phyloP scores from a whole-genome alignment of 2,113 vertebrate species.

The Terrapene triunguis region DNA sequence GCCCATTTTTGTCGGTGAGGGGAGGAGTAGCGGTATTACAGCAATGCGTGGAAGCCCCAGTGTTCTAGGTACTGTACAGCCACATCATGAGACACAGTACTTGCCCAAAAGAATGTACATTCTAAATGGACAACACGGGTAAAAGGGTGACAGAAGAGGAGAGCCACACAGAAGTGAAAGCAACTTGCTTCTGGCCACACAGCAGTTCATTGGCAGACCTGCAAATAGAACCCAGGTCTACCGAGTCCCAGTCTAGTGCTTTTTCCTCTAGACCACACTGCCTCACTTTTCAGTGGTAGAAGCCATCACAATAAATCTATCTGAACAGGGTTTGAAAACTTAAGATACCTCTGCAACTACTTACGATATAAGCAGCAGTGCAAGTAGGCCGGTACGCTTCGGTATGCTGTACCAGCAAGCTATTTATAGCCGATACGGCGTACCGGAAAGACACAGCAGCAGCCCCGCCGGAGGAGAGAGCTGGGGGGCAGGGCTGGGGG shows the following conservation, averaged over 20 bases:
- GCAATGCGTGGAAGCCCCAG: not conserved
- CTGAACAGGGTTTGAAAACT: constrained; percentile 13
- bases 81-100: not conserved
- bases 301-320: not conserved
- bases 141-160: not conserved
- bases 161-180: not conserved
- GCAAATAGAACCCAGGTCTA: not conserved
- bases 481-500: too few species aligned
- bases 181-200: constrained; percentile 7
- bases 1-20: not conserved
- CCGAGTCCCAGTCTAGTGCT: not conserved
- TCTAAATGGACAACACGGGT: not conserved
- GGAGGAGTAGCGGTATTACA: not conserved
- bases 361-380: not conserved
- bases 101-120: not conserved
- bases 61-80: not conserved
- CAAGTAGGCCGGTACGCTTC: too few species aligned
- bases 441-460: too few species aligned
- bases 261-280: not conserved
- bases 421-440: too few species aligned
- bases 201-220: not conserved
- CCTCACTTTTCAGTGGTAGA: constrained; percentile 2
- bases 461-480: too few species aligned
- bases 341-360: not conserved
- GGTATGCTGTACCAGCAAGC: too few species aligned